phyloP scores from a whole-genome alignment of 2,113 vertebrate species.

The Capra hircus region DNA sequence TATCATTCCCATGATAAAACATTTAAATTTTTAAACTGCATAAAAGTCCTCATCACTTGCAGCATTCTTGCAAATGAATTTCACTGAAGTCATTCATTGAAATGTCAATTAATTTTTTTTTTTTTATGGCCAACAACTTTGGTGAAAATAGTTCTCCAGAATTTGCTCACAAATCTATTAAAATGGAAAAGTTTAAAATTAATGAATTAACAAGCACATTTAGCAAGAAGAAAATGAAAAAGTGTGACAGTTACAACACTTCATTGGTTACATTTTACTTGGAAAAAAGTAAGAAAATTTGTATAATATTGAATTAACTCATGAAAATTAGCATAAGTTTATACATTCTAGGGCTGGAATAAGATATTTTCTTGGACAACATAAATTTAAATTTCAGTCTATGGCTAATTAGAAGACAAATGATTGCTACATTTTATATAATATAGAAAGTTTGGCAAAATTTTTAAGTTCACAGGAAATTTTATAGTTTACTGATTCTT shows the following conservation, averaged over 20 bases:
- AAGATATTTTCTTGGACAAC: background rate
- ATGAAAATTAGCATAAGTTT: background rate
- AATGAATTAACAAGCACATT: background rate
- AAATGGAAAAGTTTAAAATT: background rate
- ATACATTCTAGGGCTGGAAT: background rate
- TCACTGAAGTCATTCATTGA: background rate
- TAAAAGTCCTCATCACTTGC: background rate
- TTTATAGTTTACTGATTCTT: background rate
- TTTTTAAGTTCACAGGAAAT: background rate
- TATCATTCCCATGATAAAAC: background rate
- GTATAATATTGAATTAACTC: background rate
- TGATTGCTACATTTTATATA: background rate
- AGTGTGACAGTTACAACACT: background rate
- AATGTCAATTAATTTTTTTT: background rate
- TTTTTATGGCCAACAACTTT: background rate
- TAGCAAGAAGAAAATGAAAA: background rate
- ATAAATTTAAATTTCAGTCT: background rate
- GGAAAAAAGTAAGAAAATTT: background rate
- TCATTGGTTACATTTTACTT: background rate
- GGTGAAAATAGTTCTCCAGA: background rate
- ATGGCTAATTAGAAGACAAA: background rate
- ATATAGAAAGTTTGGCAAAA: background rate
- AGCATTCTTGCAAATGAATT: background rate
- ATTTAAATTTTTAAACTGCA: background rate
- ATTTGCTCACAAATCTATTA: background rate